Evolutionary conservation across 2,113 vertebrate genomes (phyloP).

Genomic region (Menura novaehollandiae): DNA sequence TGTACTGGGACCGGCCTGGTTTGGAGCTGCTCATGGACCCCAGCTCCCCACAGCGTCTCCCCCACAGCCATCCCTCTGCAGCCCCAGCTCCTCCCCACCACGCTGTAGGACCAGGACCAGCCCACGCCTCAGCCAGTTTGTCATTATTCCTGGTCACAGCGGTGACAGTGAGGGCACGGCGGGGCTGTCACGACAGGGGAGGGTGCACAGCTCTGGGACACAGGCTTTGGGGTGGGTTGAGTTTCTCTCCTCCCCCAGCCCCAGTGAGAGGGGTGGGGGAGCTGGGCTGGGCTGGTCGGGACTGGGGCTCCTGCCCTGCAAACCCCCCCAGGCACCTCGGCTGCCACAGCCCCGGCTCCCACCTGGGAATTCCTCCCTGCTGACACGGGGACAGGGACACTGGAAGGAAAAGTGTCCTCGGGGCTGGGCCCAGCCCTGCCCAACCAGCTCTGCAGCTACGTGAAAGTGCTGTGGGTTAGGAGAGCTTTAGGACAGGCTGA

Average conservation of each 20-base stretch:
- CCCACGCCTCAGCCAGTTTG: accelerated
- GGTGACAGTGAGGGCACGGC: not conserved
- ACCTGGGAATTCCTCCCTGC: not conserved
- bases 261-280: not conserved
- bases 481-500: not conserved
- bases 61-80: not conserved
- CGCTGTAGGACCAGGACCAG: accelerated
- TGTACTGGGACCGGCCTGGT: not conserved
- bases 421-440: not conserved
- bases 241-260: not conserved
- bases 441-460: not conserved
- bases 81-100: not conserved
- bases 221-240: not conserved
- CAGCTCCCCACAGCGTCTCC: accelerated
- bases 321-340: accelerated
- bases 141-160: accelerated
- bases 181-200: accelerated
- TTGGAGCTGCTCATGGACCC: not conserved
- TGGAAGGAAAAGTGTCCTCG: not conserved
- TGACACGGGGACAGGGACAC: not conserved
- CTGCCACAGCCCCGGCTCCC: not conserved
- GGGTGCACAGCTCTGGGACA: not conserved
- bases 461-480: accelerated
- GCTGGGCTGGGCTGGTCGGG: not conserved
- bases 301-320: accelerated